Conservation (phyloP, 1,140 invertebrate species). For the Holcopasites calliopsidis region DNA sequence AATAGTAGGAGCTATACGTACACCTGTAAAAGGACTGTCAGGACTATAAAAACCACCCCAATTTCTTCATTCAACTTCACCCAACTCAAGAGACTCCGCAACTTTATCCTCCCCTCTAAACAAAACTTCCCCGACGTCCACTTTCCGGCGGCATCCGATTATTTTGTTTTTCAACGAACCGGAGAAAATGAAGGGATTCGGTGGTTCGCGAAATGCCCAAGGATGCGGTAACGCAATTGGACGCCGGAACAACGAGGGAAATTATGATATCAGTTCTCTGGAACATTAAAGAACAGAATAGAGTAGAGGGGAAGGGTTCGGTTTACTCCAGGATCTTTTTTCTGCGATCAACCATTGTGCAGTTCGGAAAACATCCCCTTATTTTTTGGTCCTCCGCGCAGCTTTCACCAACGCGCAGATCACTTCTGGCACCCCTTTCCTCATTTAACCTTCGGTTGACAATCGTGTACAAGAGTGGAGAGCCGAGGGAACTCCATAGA, state of each 20-base stretch:
- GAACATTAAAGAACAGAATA: not conserved
- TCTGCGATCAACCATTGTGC: conserved; percentile 51
- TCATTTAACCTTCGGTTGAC: conserved; percentile 16
- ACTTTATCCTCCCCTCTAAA: too few species aligned
- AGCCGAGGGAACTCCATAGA: not conserved
- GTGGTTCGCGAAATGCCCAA: not conserved
- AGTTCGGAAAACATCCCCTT: conserved; percentile 35
- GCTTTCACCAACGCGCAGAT: conserved; percentile 44
- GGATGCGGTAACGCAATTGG: not conserved
- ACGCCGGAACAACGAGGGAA: conserved; percentile 30
- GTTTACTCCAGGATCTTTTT: conserved; percentile 48
- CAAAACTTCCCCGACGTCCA: conserved; percentile 5
- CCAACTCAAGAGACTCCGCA: not conserved
- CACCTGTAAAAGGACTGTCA: too few species aligned
- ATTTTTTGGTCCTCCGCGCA: conserved; percentile 4
- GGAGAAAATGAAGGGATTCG: not conserved
- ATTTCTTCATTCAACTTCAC: not conserved
- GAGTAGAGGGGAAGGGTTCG: not conserved
- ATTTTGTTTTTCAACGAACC: conserved; percentile 31
- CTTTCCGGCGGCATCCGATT: not conserved
- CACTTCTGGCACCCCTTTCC: conserved; percentile 30
- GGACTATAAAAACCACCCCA: too few species aligned
- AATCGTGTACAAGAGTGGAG: conserved; percentile 22
- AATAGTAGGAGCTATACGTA: too few species aligned
- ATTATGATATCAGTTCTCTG: conserved; percentile 50